phyloP scores from a whole-genome alignment of 2,797 vertebrate species.

The Petrocephalus sullivani region DNA sequence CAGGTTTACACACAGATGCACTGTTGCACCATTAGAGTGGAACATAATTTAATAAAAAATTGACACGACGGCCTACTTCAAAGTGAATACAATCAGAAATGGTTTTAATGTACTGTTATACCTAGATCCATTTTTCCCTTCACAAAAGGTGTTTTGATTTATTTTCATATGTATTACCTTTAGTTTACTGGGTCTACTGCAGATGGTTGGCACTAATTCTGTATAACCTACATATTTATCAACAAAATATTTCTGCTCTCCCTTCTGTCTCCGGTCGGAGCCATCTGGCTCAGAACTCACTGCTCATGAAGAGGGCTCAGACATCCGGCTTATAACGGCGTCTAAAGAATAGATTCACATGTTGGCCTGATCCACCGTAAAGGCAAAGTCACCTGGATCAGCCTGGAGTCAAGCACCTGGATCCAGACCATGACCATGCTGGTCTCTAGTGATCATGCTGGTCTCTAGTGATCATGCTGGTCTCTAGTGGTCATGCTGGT shows the following conservation, averaged over 20 bases:
- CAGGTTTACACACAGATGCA: not conserved
- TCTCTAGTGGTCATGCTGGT: not conserved
- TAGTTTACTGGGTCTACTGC: not conserved
- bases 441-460: too few relatives aligned
- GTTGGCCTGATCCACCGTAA: not conserved
- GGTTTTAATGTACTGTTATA: not conserved
- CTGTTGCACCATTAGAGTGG: not conserved
- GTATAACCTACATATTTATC: slow-evolving; percentile 3
- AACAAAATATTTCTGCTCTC: slow-evolving; percentile 3
- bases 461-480: too few relatives aligned
- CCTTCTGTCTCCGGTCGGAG: not conserved
- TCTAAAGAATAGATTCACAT: not conserved
- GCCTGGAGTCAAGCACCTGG: not conserved
- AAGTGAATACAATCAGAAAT: slow-evolving; percentile 1
- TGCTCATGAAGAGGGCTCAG: not conserved
- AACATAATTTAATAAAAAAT: not conserved
- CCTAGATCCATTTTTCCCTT: not conserved
- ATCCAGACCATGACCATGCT: not conserved
- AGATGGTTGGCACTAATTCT: slow-evolving; percentile 1
- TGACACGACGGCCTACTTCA: not conserved
- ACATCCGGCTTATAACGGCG: not conserved
- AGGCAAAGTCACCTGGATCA: not conserved
- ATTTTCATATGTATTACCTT: not conserved
- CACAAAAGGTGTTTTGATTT: not conserved
- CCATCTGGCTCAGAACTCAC: not conserved